Evolutionary conservation across 2,797 vertebrate genomes (phyloP).

Genomic region (Cygnus olor): DNA sequence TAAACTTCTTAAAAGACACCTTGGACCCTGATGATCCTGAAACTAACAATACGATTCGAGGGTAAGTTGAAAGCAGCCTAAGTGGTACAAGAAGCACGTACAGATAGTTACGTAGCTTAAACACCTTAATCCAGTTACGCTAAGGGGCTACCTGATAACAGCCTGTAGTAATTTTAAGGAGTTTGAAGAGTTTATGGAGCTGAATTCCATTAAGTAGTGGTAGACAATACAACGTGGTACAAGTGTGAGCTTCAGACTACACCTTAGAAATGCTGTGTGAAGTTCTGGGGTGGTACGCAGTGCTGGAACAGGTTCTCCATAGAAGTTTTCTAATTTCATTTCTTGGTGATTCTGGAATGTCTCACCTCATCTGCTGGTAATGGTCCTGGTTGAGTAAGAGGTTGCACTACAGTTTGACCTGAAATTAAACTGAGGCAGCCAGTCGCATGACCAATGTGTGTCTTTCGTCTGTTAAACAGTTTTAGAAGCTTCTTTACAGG

Average conservation of each 20-base stretch:
- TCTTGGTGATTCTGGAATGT: not conserved
- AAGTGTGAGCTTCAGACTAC: not conserved
- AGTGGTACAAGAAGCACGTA: fast-evolving
- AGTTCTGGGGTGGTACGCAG: not conserved
- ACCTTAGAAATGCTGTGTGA: not conserved
- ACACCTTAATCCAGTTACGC: fast-evolving
- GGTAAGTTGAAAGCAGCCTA: constrained; percentile 81
- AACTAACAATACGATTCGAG: constrained; percentile 89
- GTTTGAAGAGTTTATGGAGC: not conserved
- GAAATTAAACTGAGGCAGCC: not conserved
- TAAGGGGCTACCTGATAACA: fast-evolving
- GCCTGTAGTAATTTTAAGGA: fast-evolving
- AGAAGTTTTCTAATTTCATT: not conserved
- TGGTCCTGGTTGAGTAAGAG: not conserved
- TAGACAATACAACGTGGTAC: fast-evolving
- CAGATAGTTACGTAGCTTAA: fast-evolving
- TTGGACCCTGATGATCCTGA: constrained; percentile 88
- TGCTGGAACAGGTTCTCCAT: not conserved
- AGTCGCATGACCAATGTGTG: not conserved
- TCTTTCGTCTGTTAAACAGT: not conserved
- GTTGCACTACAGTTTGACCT: not conserved
- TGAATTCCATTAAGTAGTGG: fast-evolving
- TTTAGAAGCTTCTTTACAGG: not conserved
- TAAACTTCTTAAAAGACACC: constrained; percentile 95
- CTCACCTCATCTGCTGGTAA: not conserved